Evolutionary conservation across 2,113 vertebrate species (phyloP).

Genomic region (Hypomesus transpacificus): DNA sequence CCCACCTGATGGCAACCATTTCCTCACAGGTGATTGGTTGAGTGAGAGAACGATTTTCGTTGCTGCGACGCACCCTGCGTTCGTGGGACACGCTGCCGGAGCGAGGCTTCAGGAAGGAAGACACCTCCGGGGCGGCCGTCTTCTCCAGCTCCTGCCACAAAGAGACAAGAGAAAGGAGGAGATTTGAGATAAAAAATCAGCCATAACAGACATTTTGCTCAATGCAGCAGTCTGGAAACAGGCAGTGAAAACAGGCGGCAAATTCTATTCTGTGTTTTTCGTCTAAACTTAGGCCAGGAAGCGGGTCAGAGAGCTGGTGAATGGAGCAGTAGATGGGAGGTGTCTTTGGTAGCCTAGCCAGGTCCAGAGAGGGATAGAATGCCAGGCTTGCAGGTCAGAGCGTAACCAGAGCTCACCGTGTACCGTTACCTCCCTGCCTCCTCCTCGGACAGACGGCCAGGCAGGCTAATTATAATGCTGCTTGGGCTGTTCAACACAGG

Average conservation of each 20-base stretch:
- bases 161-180: neutral
- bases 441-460: slow-evolving; percentile 21
- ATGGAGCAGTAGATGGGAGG: slow-evolving; percentile 44
- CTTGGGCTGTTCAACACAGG: slow-evolving; percentile 37
- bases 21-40: slow-evolving; percentile 73
- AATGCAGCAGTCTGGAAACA: too few relatives aligned
- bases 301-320: slow-evolving; percentile 33
- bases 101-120: slow-evolving; percentile 65
- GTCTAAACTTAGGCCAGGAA: neutral
- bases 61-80: slow-evolving; percentile 57
- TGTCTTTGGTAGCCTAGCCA: slow-evolving; percentile 30
- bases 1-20: slow-evolving; percentile 66
- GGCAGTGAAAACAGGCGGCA: neutral
- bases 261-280: neutral
- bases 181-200: too few relatives aligned
- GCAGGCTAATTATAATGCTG: slow-evolving; percentile 63
- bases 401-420: slow-evolving; percentile 58
- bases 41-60: slow-evolving; percentile 66
- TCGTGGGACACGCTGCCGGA: slow-evolving; percentile 52
- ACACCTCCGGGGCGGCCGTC: slow-evolving; percentile 54
- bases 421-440: slow-evolving; percentile 57
- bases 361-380: slow-evolving; percentile 34
- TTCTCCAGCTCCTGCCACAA: slow-evolving; percentile 72
- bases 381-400: slow-evolving; percentile 44
- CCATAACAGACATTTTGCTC: too few relatives aligned